Conservation (phyloP, 1,140 invertebrate genomes). For the Melipona quadrifasciata region DNA sequence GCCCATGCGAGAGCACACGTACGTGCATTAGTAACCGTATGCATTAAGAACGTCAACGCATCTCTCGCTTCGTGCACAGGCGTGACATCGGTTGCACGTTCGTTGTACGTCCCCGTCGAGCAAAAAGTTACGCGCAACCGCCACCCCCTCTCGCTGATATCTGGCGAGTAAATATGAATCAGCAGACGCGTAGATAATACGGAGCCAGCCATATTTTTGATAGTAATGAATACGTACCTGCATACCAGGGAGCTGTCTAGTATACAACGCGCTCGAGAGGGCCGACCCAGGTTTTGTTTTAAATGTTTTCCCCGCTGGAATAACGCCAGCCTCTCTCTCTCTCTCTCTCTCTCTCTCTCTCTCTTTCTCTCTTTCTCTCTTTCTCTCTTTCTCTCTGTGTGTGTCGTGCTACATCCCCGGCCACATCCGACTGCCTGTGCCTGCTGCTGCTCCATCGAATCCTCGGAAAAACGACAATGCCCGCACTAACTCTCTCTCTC, state of each 20-base stretch:
- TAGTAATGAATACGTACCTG: constrained; percentile 58
- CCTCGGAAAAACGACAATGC: constrained; percentile 43
- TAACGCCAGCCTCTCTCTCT: constrained; percentile 40
- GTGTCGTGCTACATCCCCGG: not conserved
- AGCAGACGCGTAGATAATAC: constrained; percentile 50
- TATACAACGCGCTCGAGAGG: constrained; percentile 43
- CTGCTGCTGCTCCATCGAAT: constrained; percentile 31
- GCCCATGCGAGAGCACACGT: not conserved
- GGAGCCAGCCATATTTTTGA: constrained; percentile 49
- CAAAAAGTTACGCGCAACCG: not conserved
- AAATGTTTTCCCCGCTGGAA: constrained; percentile 62
- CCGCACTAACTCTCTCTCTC: too few species aligned
- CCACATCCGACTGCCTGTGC: constrained; percentile 19
- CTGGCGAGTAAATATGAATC: constrained; percentile 45
- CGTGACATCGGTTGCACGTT: not conserved
- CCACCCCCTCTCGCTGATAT: not conserved
- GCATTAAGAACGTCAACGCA: not conserved
- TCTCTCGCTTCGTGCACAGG: not conserved
- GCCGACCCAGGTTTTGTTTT: constrained; percentile 56
- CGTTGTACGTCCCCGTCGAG: too few species aligned
- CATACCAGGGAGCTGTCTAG: constrained; percentile 16
- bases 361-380: too few species aligned
- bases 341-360: too few species aligned
- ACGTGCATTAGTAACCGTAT: not conserved
- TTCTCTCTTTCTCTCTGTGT: too few species aligned